Conservation (phyloP, 1,140 invertebrate genomes). For the Drosophila erecta region DNA sequence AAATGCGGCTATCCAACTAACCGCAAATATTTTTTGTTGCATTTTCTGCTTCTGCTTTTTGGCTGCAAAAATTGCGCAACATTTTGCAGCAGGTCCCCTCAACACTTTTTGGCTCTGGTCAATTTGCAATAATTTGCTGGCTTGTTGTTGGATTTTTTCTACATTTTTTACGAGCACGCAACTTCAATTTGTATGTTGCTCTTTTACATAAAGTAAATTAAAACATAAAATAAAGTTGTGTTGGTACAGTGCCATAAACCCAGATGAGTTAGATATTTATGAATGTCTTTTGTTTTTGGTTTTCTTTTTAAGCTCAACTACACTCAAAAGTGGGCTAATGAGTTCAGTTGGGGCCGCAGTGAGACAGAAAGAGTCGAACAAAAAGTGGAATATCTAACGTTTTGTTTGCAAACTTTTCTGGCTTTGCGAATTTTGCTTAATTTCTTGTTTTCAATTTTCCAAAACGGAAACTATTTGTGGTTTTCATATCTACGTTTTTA, state of each 20-base stretch:
- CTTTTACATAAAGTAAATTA: constrained; percentile 35
- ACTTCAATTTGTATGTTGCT: constrained; percentile 18
- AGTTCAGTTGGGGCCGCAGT: constrained; percentile 56
- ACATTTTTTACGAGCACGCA: constrained; percentile 47
- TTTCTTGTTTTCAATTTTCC: constrained; percentile 49
- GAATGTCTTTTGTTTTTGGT: constrained; percentile 25
- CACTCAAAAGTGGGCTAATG: constrained; percentile 69
- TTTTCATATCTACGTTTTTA: constrained; percentile 27
- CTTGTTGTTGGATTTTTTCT: constrained; percentile 18
- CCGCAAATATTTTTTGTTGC: constrained; percentile 10
- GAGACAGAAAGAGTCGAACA: neutral
- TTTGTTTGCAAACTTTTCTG: constrained; percentile 32
- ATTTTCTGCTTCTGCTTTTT: constrained; percentile 43
- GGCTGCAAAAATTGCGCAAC: constrained; percentile 58
- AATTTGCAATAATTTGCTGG: constrained; percentile 49
- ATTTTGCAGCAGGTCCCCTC: constrained; percentile 40
- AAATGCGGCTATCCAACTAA: constrained; percentile 22
- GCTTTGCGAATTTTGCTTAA: constrained; percentile 24
- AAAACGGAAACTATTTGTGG: constrained; percentile 51
- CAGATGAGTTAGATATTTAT: constrained; percentile 66
- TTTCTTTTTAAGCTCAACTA: constrained; percentile 22
- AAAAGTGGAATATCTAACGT: constrained; percentile 31
- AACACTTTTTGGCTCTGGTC: constrained; percentile 44
- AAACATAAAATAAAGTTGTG: constrained; percentile 29
- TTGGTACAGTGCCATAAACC: constrained; percentile 47